These are phyloP conservation scores for Acrobasis repandana DNA, from an alignment of 2,888 invertebrate genomes.

Conservation along the genomic window DNA sequence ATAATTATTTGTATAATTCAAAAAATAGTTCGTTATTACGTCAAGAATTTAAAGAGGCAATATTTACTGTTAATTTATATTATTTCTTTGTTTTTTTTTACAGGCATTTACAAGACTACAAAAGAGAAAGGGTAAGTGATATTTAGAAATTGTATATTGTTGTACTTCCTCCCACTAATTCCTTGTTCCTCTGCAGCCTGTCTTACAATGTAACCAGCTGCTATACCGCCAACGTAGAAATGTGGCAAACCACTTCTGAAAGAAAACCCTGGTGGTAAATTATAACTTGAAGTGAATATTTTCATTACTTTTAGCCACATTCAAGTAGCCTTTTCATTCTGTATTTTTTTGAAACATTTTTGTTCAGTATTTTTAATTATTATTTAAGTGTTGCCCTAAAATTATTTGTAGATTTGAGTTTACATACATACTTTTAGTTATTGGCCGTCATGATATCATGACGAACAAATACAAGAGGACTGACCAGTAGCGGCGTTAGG, in stretches of 20 bases:
- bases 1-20: too few species aligned
- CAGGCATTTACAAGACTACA: slow-evolving; percentile 65
- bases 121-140: slow-evolving; percentile 60
- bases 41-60: too few species aligned
- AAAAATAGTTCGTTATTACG: too few species aligned
- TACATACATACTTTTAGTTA: too few species aligned
- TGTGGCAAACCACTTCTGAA: slow-evolving; percentile 55
- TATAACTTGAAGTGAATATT: slow-evolving; percentile 18
- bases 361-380: not conserved
- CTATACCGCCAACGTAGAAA: slow-evolving; percentile 61
- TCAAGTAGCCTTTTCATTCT: not conserved
- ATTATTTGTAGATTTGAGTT: slow-evolving; percentile 19
- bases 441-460: too few species aligned
- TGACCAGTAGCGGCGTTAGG: too few species aligned
- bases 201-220: slow-evolving; percentile 61
- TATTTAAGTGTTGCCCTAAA: slow-evolving; percentile 12
- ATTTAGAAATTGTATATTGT: slow-evolving; percentile 9
- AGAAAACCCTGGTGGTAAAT: slow-evolving; percentile 71
- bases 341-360: not conserved
- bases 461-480: too few species aligned
- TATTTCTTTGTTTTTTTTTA: slow-evolving; percentile 33
- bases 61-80: not conserved
- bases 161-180: slow-evolving; percentile 6
- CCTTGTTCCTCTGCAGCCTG: slow-evolving; percentile 27
- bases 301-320: slow-evolving; percentile 3